Base-by-base conservation (phyloP, 2,797 vertebrate genomes). In the Tiaroga cobitis region DNA sequence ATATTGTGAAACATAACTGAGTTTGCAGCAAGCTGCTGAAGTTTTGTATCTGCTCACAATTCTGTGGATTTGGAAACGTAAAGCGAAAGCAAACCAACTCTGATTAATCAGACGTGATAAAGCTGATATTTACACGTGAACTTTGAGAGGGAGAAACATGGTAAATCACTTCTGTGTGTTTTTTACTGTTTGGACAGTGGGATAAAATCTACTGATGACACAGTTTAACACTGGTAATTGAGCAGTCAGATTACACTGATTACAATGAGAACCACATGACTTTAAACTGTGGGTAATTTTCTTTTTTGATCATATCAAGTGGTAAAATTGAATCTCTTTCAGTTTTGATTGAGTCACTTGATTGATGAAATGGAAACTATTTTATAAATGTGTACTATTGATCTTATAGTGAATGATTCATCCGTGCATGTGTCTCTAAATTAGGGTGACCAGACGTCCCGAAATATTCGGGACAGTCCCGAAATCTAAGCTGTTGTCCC, bases 131-230 rank as follows among this genome's bases (percentile, higher is more conserved):
- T 29, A 43, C 9, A 81, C 1, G 13, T 59, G 69, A 59, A 82
- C 69, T 82, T 82, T 82, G 51, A 26, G 34, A 81, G 37, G n/a
- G 51, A 72, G 51, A 73, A 8, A 9, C 43, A 34, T 39, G 26
- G 19, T 18, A 34, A 63, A 37, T 26, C 32, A 19, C 32, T 19
- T 41, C 7, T 51, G 29, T 65, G 19, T n/a, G n/a, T n/a, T 7
- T 80, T 46, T n/a, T 29, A 21, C 56, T 72, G 46, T 70, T 29
- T 19, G 46, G 8, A 51, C 13, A 80, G 6, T 24, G 41, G 18
- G 65, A 70, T 69, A 59, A 24, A 21, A 61, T 82, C 18, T 46
- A 8, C 59, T 54, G 79, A 69, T 39, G 29, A 56, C 61, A 32
- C 21, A 1, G 29, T 68, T 80, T 51, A 16, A 69, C 65, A n/a